Base-by-base conservation (phyloP, 2,113 vertebrate genomes). In the Equus przewalskii region DNA sequence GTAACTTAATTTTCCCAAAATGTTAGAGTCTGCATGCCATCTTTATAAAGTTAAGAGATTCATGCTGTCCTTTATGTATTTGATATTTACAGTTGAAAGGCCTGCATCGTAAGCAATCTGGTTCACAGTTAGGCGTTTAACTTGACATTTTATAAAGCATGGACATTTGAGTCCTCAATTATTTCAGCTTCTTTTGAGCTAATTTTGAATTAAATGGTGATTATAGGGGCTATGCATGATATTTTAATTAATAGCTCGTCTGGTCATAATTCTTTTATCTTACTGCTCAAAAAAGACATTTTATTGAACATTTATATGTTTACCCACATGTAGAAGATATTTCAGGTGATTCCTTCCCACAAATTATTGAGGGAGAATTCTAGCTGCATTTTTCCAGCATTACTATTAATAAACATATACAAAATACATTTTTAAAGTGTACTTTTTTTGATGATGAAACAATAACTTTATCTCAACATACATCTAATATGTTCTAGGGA, bases 141-240 rank as follows among this genome's bases (percentile, higher is more conserved):
- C 98, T 98, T 99, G 98, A 99, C 98, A 99, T 99, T 99, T 99
- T 98, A 93, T 98, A 97, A 95, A 98, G 85, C 79, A 36, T 96
- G 96, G 97, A 96, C 98, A 98, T 98, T 98, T 98, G 91, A 97
- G 86, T 96, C 80, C 67, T 93, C 51, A 94, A 24, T 91, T 88
- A 97, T 98, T 98, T 98, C 93, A 97, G 70, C 86, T 97, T 97
- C 67, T 98, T 98, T 96, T 94, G 76, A 98, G 18, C 93, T 98
- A 97, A 98, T 98, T 98, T 89, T 95, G 78, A 96, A 98, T 98
- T 97, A 98, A 98, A 98, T 73, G 49, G 44, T 91, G 19, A 69
- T 18, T 82, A 7, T 58, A 33, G 49, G 93, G 33, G 65, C 72
- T 73, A 75, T 30, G 78, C 11, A 41, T 62, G 33, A 82, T 97